phyloP scores from a whole-genome alignment of 2,888 invertebrate species.

The Spilosoma lubricipeda region DNA sequence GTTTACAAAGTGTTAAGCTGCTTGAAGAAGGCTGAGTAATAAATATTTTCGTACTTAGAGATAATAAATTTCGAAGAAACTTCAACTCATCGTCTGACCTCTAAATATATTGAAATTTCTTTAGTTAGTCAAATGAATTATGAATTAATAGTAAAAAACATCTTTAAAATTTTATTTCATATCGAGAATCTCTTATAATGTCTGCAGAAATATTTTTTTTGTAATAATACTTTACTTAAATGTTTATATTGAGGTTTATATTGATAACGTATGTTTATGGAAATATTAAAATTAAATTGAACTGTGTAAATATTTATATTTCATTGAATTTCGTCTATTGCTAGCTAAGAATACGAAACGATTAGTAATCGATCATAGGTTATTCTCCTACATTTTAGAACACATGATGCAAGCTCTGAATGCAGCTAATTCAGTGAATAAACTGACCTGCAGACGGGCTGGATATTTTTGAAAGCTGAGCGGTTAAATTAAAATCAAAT shows the following conservation, averaged over 20 bases:
- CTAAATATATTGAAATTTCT: background rate
- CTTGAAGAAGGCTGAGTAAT: background rate
- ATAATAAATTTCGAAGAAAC: constrained; percentile 8
- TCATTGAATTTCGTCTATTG: background rate
- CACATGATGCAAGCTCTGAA: background rate
- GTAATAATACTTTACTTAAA: too few species aligned
- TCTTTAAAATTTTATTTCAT: background rate
- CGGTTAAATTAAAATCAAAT: too few species aligned
- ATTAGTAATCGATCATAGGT: background rate
- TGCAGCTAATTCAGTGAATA: too few species aligned
- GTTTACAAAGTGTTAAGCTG: background rate
- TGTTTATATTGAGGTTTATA: too few species aligned
- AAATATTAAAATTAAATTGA: too few species aligned
- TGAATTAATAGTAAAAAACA: background rate
- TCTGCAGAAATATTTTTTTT: too few species aligned
- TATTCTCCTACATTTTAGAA: background rate
- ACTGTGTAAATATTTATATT: too few species aligned
- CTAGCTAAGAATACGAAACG: background rate
- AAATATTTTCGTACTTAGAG: constrained; percentile 5
- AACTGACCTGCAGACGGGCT: too few species aligned
- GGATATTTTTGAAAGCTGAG: too few species aligned
- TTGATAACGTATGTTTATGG: too few species aligned
- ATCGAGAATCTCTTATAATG: background rate
- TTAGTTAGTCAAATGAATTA: background rate
- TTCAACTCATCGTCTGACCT: constrained; percentile 6